Percentiles rank a stretch among this genome's conserved stretches.
phyloP scores from a whole-genome alignment of 2,113 vertebrate species.

The Columba livia region DNA sequence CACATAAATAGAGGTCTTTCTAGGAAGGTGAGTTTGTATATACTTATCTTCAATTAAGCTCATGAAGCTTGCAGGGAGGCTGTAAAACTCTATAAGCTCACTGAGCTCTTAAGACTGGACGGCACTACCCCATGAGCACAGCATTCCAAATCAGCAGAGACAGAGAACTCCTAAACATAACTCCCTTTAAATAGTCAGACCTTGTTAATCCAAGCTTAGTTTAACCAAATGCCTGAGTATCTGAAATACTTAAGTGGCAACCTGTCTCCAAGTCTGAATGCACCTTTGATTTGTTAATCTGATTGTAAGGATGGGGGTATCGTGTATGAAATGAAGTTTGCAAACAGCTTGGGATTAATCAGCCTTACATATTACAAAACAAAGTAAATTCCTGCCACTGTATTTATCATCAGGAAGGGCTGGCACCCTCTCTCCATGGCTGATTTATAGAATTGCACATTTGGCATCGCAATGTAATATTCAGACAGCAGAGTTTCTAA shows the following conservation, averaged over 20 bases:
- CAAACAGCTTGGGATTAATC: conserved; percentile 65
- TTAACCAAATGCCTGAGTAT: conserved; percentile 47
- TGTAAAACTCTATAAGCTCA: conserved; percentile 68
- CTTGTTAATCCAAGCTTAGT: conserved; percentile 72
- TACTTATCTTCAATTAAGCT: conserved; percentile 71
- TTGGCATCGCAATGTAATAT: conserved; percentile 23
- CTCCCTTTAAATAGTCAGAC: conserved; percentile 63
- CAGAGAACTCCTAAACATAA: conserved; percentile 61
- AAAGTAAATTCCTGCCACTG: conserved; percentile 52
- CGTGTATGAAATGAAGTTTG: conserved; percentile 57
- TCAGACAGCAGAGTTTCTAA: conserved; percentile 37
- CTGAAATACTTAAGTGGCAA: conserved; percentile 64
- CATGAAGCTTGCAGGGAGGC: conserved; percentile 60
- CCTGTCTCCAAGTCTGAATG: conserved; percentile 50
- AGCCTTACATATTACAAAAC: conserved; percentile 48
- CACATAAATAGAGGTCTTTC: conserved; percentile 53
- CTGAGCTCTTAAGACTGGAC: conserved; percentile 68
- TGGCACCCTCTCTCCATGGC: conserved; percentile 16
- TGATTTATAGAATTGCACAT: conserved; percentile 54
- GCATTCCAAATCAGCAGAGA: conserved; percentile 58
- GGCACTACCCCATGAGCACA: conserved; percentile 26
- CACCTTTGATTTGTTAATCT: conserved; percentile 68
- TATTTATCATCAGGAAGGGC: conserved; percentile 34
- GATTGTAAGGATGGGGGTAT: conserved; percentile 36
- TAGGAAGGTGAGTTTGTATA: conserved; percentile 58